These are phyloP conservation scores for Cyclura pinguis DNA, from an alignment of 2,797 vertebrate species.

Conservation along the genomic window DNA sequence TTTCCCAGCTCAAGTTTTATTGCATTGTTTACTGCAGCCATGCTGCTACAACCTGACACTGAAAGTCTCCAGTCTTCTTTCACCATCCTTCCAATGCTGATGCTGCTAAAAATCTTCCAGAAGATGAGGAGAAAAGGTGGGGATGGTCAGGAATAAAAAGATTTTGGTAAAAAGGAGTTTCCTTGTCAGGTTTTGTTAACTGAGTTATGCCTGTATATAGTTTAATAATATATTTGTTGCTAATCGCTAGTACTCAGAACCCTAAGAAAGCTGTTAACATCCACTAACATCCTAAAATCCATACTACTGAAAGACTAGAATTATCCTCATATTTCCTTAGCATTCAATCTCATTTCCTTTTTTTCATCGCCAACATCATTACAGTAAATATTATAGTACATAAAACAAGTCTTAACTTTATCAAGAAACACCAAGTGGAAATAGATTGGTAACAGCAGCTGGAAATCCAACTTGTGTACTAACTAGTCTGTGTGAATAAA, in stretches of 20 bases:
- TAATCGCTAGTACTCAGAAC: background rate
- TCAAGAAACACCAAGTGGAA: constrained; percentile 67
- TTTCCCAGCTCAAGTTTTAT: no score
- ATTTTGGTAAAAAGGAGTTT: no score
- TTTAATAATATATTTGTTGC: no score
- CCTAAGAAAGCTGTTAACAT: background rate
- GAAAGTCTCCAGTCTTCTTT: no score
- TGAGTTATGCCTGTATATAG: no score
- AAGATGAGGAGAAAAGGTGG: no score
- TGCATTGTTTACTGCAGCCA: no score
- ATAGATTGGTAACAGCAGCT: background rate
- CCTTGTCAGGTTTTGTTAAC: no score
- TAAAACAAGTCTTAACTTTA: constrained; percentile 32
- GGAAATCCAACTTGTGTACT: constrained; percentile 73
- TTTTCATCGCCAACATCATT: background rate
- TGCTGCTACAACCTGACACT: no score
- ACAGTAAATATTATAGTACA: background rate
- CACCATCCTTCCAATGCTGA: no score
- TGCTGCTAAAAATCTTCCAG: no score
- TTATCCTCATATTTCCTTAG: background rate
- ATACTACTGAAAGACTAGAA: background rate
- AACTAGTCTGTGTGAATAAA: constrained; percentile 60
- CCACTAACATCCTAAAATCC: background rate
- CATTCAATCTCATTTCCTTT: background rate
- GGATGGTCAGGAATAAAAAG: no score